Conservation (phyloP, 2,113 vertebrate species). For the Oncorhynchus gorbuscha region DNA sequence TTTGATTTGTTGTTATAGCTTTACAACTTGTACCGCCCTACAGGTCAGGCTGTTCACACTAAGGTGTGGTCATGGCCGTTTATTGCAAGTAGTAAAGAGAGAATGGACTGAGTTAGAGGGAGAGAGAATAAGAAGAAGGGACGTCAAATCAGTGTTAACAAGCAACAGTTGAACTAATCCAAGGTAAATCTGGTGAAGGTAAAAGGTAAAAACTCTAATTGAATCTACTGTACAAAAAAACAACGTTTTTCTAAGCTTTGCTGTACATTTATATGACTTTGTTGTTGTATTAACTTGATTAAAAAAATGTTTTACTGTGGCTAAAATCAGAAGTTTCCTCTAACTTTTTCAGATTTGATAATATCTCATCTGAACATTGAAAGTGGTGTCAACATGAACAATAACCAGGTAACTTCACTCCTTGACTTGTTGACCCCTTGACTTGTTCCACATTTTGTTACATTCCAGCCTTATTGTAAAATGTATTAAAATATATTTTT, state of each 20-base stretch:
- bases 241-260: no score
- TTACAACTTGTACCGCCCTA: neutral
- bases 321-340: neutral
- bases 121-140: neutral
- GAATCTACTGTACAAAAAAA: no score
- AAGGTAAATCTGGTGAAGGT: neutral
- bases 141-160: neutral
- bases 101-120: neutral
- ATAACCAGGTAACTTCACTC: slow-evolving; percentile 28
- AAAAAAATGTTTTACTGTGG: neutral
- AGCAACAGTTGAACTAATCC: neutral
- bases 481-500: no score
- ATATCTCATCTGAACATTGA: neutral
- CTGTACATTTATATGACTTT: neutral
- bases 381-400: slow-evolving; percentile 35
- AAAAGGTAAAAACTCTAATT: no score
- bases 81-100: slow-evolving; percentile 35
- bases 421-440: no score
- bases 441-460: no score
- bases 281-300: neutral
- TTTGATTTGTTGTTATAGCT: neutral
- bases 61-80: slow-evolving; percentile 60
- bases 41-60: slow-evolving; percentile 16
- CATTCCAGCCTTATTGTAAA: no score
- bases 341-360: slow-evolving; percentile 11